Evolutionary conservation across 2,888 invertebrate genomes (phyloP), one percentile per base, ranked within the genome.

Genomic region (Drosophila falleni): DNA sequence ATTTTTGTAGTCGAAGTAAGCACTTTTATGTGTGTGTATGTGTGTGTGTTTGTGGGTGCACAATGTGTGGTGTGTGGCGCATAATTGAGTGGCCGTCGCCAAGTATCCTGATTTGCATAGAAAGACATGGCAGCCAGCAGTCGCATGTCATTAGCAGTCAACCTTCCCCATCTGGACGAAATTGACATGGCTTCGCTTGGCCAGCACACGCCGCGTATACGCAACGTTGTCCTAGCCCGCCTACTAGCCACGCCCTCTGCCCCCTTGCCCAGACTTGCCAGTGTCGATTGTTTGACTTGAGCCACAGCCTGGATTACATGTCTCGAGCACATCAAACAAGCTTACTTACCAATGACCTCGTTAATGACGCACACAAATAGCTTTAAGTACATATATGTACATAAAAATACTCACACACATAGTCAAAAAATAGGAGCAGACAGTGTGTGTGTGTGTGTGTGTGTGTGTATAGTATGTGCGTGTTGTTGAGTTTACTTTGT

Each of bases 291-390:
- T 71, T 81, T 78, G 74, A 68, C 83, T 77, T 75, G 55, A 42
- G 69, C 55, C 59, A 60, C 49, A 68, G 74, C 60, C 74, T 44
- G 77, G 81, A 81, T 84, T 81, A 89, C 89, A 90, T 89, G 89
- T 81, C 80, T 86, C 78, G 79, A 81, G 81, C 79, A 85, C 89
- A 89, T 87, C 86, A 87, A 89, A 89, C 84, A 88, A 87, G 86
- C 84, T 89, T 89, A 83, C 86, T 86, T 86, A 86, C 89, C 89
- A 86, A 83, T 86, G 89, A 86, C 86, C 86, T 87, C 89, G 89
- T 88, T 87, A 87, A 88, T 89, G 89, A 75, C 85, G 70, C 80
- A 71, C 68, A 81, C 71, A 68, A 60, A 64, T 50, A 51, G 44
- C 65, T 70, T 61, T 10, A 63, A 56, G 64, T 64, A 71, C 60